phyloP scores from a whole-genome alignment of 2,113 vertebrate genomes.

The Triplophysa tibetana region DNA sequence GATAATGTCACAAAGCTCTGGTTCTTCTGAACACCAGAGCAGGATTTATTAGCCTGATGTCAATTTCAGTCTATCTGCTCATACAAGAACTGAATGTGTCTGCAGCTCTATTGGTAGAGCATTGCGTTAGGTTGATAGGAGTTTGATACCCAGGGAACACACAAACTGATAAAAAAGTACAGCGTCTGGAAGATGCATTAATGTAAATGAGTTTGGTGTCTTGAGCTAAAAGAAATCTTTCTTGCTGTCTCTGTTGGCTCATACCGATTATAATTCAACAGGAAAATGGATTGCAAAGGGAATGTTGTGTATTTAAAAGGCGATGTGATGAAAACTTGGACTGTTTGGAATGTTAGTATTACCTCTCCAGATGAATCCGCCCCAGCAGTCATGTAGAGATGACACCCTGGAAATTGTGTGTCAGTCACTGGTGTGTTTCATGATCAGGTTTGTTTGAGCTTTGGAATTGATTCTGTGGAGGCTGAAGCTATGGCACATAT shows the following conservation, averaged over 20 bases:
- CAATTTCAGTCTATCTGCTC: slow-evolving; percentile 4
- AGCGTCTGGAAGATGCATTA: too few relatives aligned
- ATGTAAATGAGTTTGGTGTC: too few relatives aligned
- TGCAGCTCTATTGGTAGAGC: background rate
- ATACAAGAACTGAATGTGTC: background rate
- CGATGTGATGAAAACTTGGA: slow-evolving; percentile 1
- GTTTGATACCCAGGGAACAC: too few relatives aligned
- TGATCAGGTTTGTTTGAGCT: slow-evolving; percentile 17
- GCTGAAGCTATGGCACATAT: background rate
- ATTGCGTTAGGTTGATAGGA: too few relatives aligned
- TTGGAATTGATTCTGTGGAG: slow-evolving; percentile 30
- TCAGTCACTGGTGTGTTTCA: slow-evolving; percentile 31
- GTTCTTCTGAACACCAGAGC: slow-evolving; percentile 2
- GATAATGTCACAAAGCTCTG: slow-evolving; percentile 16
- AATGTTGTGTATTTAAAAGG: background rate
- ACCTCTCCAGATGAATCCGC: slow-evolving; percentile 29
- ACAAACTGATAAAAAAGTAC: too few relatives aligned
- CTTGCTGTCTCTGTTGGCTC: background rate
- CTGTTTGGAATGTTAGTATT: slow-evolving; percentile 22
- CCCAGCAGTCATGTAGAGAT: background rate
- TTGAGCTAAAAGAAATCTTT: background rate
- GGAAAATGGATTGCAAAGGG: background rate
- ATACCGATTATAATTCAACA: background rate
- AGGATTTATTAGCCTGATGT: slow-evolving; percentile 27
- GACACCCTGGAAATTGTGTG: slow-evolving; percentile 49